Evolutionary conservation across 92 coral and sea anemone genomes (phyloP).

Genomic region (Chrysogorgia sp.): DNA sequence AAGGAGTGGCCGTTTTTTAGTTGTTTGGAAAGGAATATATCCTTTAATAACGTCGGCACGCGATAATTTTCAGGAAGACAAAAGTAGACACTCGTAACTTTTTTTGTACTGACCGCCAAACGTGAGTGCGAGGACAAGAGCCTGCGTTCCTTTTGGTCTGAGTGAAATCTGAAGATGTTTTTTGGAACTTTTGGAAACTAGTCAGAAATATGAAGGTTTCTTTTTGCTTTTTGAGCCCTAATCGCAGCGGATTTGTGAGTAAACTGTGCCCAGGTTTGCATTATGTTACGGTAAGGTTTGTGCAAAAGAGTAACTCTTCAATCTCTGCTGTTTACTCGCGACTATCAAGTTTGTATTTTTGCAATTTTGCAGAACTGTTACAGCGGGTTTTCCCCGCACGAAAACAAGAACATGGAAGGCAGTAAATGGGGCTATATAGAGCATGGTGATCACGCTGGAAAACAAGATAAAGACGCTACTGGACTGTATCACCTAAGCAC

Average conservation of each 20-base stretch:
- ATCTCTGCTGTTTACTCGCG: neutral
- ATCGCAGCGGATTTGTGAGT: neutral
- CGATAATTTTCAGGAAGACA: no score
- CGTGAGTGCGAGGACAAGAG: neutral
- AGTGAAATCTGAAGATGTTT: neutral
- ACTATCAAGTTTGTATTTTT: neutral
- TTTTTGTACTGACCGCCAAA: no score
- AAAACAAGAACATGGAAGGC: neutral
- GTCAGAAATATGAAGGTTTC: neutral
- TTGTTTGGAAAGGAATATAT: no score
- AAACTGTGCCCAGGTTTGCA: neutral
- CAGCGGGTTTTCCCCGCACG: neutral
- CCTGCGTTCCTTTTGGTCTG: neutral
- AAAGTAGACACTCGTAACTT: no score
- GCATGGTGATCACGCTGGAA: slow-evolving; percentile 52
- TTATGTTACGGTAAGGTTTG: neutral
- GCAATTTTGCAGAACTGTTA: slow-evolving; percentile 7
- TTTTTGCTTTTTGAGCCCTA: neutral
- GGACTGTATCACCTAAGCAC: slow-evolving; percentile 84
- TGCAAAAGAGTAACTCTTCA: no score
- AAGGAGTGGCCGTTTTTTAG: no score
- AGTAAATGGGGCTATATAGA: slow-evolving; percentile 25
- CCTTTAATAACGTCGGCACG: no score
- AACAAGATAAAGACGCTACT: slow-evolving; percentile 75
- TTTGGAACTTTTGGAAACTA: neutral